phyloP scores from a whole-genome alignment of 2,113 vertebrate species.

The Gavialis gangeticus region DNA sequence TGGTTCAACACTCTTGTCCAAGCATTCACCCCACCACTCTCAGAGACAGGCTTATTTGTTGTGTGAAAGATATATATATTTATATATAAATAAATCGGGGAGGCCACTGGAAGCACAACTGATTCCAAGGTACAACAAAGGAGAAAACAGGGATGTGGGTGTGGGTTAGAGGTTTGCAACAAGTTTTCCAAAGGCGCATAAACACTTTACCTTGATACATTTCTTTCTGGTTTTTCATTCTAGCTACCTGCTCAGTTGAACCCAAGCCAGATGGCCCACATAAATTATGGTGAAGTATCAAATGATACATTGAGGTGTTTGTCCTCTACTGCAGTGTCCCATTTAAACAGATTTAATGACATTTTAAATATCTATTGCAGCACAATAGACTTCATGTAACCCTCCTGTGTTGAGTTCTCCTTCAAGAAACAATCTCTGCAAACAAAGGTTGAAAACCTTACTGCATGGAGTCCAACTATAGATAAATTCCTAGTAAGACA shows the following conservation, averaged over 20 bases:
- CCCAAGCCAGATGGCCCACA: constrained; percentile 57
- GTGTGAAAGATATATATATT: no score
- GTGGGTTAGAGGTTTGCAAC: no score
- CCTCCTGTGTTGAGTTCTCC: constrained; percentile 9
- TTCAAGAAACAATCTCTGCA: not conserved
- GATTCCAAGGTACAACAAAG: no score
- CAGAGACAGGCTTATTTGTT: no score
- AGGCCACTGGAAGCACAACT: no score
- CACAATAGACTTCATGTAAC: not conserved
- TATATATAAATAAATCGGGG: no score
- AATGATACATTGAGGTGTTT: constrained; percentile 16
- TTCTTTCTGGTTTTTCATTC: constrained; percentile 39
- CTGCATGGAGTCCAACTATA: not conserved
- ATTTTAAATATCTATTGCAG: constrained; percentile 15
- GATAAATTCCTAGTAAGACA: not conserved
- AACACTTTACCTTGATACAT: not conserved
- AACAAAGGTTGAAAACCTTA: not conserved
- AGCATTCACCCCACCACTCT: no score
- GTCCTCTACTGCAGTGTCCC: constrained; percentile 37
- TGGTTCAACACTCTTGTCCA: no score
- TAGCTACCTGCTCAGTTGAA: not conserved
- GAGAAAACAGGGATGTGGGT: no score
- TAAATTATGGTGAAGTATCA: constrained; percentile 44
- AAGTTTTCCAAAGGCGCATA: not conserved
- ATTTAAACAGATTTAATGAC: constrained; percentile 34